Percentiles rank a stretch among this genome's conserved stretches.
Evolutionary conservation across 1,140 invertebrate species (phyloP).

Genomic region (Solenopsis invicta): DNA sequence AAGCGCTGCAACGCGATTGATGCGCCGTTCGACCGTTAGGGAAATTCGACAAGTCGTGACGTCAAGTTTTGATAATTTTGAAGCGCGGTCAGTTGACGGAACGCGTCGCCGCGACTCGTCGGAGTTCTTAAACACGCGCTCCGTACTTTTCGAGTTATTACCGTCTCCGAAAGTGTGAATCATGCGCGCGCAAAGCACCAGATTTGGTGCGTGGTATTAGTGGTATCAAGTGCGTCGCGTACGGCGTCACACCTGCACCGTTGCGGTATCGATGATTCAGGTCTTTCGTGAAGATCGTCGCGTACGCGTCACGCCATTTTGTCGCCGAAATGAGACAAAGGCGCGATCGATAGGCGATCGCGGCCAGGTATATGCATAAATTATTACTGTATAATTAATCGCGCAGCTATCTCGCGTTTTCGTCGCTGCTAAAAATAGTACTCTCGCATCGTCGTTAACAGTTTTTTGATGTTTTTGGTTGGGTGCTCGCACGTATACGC

Average conservation of each 20-base stretch:
- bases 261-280: neutral
- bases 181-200: neutral
- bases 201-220: too few relatives aligned
- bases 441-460: neutral
- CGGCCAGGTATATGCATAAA: neutral
- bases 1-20: neutral
- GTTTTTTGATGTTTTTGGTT: neutral
- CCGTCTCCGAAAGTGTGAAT: neutral
- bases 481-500: neutral
- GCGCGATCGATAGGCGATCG: neutral
- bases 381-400: neutral
- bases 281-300: neutral
- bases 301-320: neutral
- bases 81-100: constrained; percentile 3
- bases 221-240: neutral
- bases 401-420: neutral
- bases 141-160: neutral
- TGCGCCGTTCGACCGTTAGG: neutral
- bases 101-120: neutral
- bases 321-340: neutral
- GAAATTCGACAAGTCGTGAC: neutral
- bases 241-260: neutral
- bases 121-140: neutral
- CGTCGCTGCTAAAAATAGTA: neutral
- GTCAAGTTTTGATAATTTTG: neutral